These are phyloP conservation scores for Netelia melanura DNA, from an alignment of 2,888 invertebrate genomes.

Conservation along the genomic window DNA sequence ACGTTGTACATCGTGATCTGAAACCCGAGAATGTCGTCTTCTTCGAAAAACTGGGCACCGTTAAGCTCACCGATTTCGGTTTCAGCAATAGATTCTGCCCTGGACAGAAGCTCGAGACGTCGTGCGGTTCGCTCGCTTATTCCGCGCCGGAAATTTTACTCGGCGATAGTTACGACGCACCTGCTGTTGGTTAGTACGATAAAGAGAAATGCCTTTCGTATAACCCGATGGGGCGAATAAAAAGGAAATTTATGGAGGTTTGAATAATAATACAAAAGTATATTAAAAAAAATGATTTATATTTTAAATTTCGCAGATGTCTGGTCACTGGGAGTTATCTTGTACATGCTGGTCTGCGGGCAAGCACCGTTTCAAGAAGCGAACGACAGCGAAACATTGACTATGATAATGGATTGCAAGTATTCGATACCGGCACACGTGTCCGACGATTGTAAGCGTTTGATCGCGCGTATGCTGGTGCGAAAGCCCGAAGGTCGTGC, in stretches of 20 bases:
- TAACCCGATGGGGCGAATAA: too few species aligned
- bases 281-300: background rate
- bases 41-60: slow-evolving; percentile 98
- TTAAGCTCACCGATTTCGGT: slow-evolving; percentile 99
- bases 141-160: slow-evolving; percentile 99
- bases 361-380: slow-evolving; percentile 99
- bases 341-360: slow-evolving; percentile 99
- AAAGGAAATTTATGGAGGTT: too few species aligned
- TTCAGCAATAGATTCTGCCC: slow-evolving; percentile 98
- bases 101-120: slow-evolving; percentile 98
- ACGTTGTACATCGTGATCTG: slow-evolving; percentile 95
- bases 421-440: slow-evolving; percentile 96
- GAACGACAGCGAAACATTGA: slow-evolving; percentile 99
- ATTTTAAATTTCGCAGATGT: slow-evolving; percentile 89
- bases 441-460: slow-evolving; percentile 93
- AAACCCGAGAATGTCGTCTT: slow-evolving; percentile 99
- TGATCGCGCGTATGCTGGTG: slow-evolving; percentile 97
- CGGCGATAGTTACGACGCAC: slow-evolving; percentile 99
- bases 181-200: slow-evolving; percentile 93
- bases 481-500: slow-evolving; percentile 97
- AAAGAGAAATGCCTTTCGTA: too few species aligned
- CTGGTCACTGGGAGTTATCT: slow-evolving; percentile 99
- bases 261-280: too few species aligned
- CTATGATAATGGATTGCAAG: slow-evolving; percentile 99
- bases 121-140: slow-evolving; percentile 99